Base-by-base conservation (phyloP, 2,113 vertebrate genomes). In the Syngnathus scovelli region DNA sequence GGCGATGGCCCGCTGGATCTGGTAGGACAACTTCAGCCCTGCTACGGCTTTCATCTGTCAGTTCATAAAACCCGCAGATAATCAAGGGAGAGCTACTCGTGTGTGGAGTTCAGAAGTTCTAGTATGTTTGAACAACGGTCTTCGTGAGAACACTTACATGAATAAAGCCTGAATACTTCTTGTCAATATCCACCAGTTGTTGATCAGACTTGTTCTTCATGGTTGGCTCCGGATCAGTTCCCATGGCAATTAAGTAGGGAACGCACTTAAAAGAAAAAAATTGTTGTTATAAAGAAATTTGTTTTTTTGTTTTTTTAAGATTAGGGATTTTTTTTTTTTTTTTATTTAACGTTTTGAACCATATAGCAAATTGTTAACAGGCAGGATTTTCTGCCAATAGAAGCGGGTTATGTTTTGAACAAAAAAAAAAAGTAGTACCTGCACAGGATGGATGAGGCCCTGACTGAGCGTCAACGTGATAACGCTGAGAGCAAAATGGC, bases 1-100 rank as follows among this genome's bases (percentile, higher is more conserved):
- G 63, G 92, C 90, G 51, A 99, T 98, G 56, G 96, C 95, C 81
- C 95, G 95, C 64, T 99, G 97, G 51, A 99, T 94, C 80, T 95
- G 95, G 89, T 95, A 98, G 59, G 96, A 97, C 96, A 99, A 98
- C 92, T 99, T 99, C 92, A 99, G 92, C 77, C 97, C 97, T 44
- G 97, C 97, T 51, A 99, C 96, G 3, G 97, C 96, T 90, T 99
- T 99, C 97, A 99, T 99, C 97, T 99, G 90, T 67, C 87, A 86
- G 76, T 6, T 8, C 18, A 67, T 5, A 69, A 9, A 52, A 2
- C 21, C 21, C 23, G 1, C 12, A 44, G n/a, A 27, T 62, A 62
- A 13, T 23, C n/a, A 39, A 15, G 9, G 19, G 21, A 39, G 13
- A 61, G 10, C n/a, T 60, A 2, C 9, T 46, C 44, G 5, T 48